Evolutionary conservation across 2,797 vertebrate species (phyloP).

Genomic region (Cossypha dichroa): DNA sequence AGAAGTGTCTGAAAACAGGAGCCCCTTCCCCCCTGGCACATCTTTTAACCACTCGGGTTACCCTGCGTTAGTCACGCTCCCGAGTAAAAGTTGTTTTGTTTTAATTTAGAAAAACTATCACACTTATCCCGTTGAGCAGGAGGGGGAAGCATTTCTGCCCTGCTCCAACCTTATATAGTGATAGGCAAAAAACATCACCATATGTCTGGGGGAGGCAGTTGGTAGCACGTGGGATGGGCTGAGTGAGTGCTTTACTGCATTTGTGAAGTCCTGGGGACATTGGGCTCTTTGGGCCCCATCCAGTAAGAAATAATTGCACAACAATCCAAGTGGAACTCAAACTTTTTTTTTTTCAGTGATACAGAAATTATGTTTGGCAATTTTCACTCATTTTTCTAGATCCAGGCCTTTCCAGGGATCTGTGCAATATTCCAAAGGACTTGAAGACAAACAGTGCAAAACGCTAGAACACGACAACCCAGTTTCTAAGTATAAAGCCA

Average conservation of each 20-base stretch:
- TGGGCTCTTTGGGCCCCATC: conserved; percentile 19
- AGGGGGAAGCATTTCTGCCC: conserved; percentile 59
- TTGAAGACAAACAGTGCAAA: conserved; percentile 1
- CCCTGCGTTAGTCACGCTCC: conserved; percentile 62
- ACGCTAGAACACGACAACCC: neutral
- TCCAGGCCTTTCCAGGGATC: neutral
- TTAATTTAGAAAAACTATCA: conserved; percentile 71
- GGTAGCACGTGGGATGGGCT: conserved; percentile 58
- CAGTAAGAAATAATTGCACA: neutral
- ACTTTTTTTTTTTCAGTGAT: neutral
- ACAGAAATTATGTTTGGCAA: neutral
- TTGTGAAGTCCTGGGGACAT: conserved; percentile 45
- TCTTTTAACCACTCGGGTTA: neutral
- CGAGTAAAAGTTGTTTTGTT: conserved; percentile 50
- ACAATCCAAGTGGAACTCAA: neutral
- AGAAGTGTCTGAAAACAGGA: neutral
- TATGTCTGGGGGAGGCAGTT: conserved; percentile 74
- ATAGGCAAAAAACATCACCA: conserved; percentile 61
- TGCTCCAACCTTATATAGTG: conserved; percentile 57
- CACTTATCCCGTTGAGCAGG: conserved; percentile 52
- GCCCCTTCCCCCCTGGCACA: neutral
- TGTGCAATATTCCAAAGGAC: neutral
- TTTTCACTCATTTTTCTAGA: neutral
- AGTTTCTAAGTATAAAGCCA: conserved; percentile 29
- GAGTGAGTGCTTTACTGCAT: conserved; percentile 51